Evolutionary conservation across 2,888 invertebrate genomes (phyloP).

Genomic region (Dolomedes plantarius): DNA sequence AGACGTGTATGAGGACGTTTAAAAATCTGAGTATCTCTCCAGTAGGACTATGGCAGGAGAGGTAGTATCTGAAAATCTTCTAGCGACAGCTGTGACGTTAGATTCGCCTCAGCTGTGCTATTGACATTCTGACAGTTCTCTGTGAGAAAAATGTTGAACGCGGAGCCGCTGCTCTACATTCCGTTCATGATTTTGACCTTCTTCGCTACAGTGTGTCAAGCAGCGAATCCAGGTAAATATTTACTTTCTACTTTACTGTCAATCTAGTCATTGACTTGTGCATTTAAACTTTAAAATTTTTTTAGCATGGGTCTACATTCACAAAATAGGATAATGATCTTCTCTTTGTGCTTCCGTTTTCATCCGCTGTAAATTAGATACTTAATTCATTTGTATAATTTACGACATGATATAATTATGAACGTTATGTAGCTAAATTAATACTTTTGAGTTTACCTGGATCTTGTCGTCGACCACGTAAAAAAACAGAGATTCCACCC

Average conservation of each 20-base stretch:
- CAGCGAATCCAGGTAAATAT: slow-evolving; percentile 39
- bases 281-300: no score
- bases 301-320: no score
- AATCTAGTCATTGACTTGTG: no score
- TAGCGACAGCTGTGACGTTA: slow-evolving; percentile 33
- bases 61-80: background rate
- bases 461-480: no score
- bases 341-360: no score
- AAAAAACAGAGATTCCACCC: no score
- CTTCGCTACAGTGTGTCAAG: slow-evolving; percentile 34
- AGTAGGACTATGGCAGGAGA: slow-evolving; percentile 8
- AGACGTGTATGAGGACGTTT: background rate
- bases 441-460: no score
- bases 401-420: no score
- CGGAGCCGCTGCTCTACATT: slow-evolving; percentile 35
- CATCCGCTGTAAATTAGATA: no score
- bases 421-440: no score
- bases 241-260: background rate
- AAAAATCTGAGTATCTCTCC: slow-evolving; percentile 3
- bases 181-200: slow-evolving; percentile 39
- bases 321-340: no score
- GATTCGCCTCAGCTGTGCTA: slow-evolving; percentile 45
- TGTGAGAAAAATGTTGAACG: slow-evolving; percentile 57
- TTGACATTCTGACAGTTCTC: slow-evolving; percentile 51
- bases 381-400: no score